These are phyloP conservation scores for Drosophila setosimentum DNA, from an alignment of 2,888 invertebrate genomes.

Conservation along the genomic window DNA sequence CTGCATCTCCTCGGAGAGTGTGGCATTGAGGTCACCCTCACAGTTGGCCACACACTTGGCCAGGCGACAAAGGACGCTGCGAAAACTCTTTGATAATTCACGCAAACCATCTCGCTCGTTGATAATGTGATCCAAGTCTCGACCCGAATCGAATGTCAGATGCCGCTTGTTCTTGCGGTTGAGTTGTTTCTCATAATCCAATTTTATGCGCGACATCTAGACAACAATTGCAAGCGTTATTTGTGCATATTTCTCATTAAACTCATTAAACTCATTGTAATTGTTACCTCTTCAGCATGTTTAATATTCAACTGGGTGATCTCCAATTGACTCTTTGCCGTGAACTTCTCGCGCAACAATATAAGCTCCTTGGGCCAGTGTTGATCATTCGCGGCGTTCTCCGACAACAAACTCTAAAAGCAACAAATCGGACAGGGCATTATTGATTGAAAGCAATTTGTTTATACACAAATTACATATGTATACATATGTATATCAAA, in stretches of 20 bases:
- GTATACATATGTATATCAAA: conserved; percentile 4
- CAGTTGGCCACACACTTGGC: conserved; percentile 91
- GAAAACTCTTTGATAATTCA: conserved; percentile 88
- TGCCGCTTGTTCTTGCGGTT: conserved; percentile 85
- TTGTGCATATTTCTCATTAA: neutral
- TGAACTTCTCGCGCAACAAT: conserved; percentile 90
- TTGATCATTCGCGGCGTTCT: conserved; percentile 89
- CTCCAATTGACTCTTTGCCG: conserved; percentile 88
- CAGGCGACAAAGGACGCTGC: conserved; percentile 89
- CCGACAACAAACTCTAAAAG: conserved; percentile 89
- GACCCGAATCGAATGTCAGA: conserved; percentile 83
- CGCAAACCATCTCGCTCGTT: conserved; percentile 88
- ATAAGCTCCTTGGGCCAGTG: conserved; percentile 91
- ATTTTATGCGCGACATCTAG: conserved; percentile 85
- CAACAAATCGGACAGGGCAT: neutral
- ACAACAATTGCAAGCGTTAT: neutral
- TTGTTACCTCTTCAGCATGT: conserved; percentile 88
- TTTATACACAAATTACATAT: conserved; percentile 16
- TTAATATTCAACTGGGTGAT: conserved; percentile 87
- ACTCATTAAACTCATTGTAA: neutral
- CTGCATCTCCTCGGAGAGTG: conserved; percentile 88
- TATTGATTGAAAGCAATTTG: conserved; percentile 13
- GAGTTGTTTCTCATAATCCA: conserved; percentile 84
- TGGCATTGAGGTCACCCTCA: conserved; percentile 92
- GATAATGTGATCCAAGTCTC: conserved; percentile 84